Base-by-base conservation (phyloP, 2,888 invertebrate genomes). In the Oscheius myriophilus region DNA sequence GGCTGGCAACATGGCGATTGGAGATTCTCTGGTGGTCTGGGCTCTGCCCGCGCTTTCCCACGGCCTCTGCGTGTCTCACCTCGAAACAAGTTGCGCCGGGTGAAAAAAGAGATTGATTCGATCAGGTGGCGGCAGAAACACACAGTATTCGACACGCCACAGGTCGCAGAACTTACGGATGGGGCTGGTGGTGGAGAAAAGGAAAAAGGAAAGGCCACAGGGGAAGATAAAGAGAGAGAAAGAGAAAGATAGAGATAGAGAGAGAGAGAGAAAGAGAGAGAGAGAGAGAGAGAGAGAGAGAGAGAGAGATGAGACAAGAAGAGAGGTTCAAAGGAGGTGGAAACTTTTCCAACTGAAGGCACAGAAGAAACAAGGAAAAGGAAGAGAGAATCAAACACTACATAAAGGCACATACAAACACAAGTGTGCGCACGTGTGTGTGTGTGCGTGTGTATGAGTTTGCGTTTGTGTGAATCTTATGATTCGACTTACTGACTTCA, bases 61-160 rank as follows among this genome's bases (percentile, higher is more conserved):
- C 61, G 61, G 49, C 61, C 61, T 61, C 61, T 61, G 61, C 61
- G 61, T 61, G 26, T n/a, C 53, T 51, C 52, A 42, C 23, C 42
- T 52, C 53, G 63, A 52, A 49, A 63, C 63, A 53, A 63, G 63
- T 63, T 63, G 52, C 52, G 63, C 52, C 53, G 25, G 46, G 58
- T 16, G 49, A 49, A 18, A 49, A 61, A 21, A 46, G 61, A 61
- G 61, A 61, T 61, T 61, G 61, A 61, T 61, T 61, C 61, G 61
- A 61, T 61, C 61, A 61, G 61, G 61, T 61, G 53, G 26, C 43
- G 57, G 57, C 57, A 57, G 57, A 57, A 57, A 57, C 57, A 43
- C 57, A 57, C 57, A 57, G 54, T 54, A 54, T 54, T 54, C 33
- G 54, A 54, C 54, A 54, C 54, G 54, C 54, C 33, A 33, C 33